Conservation (phyloP, 2,888 invertebrate species). For the Drosophila affinis region DNA sequence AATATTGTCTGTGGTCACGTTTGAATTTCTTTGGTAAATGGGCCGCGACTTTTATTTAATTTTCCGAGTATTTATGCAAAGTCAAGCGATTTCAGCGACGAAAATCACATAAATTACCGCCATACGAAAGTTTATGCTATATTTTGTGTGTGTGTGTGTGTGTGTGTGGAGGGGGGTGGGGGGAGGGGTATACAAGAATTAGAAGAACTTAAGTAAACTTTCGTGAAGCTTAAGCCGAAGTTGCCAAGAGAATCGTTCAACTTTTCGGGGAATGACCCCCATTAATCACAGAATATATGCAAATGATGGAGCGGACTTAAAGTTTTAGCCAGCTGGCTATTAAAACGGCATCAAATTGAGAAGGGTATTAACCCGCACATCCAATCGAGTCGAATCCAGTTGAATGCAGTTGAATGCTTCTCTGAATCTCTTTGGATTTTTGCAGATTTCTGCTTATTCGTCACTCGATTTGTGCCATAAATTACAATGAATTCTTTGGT, state of each 20-base stretch:
- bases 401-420: constrained; percentile 1
- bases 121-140: neutral
- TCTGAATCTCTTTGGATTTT: constrained; percentile 32
- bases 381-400: neutral
- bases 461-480: constrained; percentile 34
- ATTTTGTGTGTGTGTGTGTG: neutral
- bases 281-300: neutral
- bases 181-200: neutral
- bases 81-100: constrained; percentile 28
- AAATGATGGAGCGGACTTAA: neutral
- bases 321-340: constrained; percentile 6
- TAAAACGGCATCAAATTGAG: constrained; percentile 9
- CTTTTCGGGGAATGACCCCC: neutral
- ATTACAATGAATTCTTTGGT: constrained; percentile 47
- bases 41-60: constrained; percentile 47
- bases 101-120: constrained; percentile 63
- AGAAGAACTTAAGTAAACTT: neutral
- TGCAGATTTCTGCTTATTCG: constrained; percentile 58
- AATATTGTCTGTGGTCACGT: constrained; percentile 72
- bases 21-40: constrained; percentile 58
- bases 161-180: no score
- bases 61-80: constrained; percentile 22
- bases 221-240: neutral
- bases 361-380: constrained; percentile 5
- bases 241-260: neutral